These are phyloP conservation scores for Decapterus maruadsi DNA, from an alignment of 2,797 vertebrate species.

Conservation along the genomic window DNA sequence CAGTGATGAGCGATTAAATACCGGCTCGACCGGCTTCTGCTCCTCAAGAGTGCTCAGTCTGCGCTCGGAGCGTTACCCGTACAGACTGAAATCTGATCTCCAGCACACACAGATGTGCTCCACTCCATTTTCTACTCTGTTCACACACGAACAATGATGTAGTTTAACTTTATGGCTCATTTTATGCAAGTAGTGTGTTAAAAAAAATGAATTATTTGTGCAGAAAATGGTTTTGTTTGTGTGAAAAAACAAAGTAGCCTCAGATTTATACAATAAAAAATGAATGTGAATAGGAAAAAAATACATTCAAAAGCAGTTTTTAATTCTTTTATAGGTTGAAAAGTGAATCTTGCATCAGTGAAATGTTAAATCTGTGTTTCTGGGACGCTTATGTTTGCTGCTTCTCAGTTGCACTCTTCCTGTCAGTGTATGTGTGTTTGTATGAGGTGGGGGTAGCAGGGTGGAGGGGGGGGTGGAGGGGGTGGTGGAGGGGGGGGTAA, in stretches of 20 bases:
- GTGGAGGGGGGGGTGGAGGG: neutral
- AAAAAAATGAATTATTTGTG: neutral
- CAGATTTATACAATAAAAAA: neutral
- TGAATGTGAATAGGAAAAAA: neutral
- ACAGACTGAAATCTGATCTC: slow-evolving; percentile 63
- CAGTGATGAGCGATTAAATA: slow-evolving; percentile 56
- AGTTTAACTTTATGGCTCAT: neutral
- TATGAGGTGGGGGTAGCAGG: neutral
- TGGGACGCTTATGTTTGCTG: neutral
- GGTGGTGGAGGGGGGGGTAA: neutral
- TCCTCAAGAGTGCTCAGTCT: slow-evolving; percentile 25
- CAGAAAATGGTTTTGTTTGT: neutral
- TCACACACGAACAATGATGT: neutral
- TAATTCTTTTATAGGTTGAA: no score
- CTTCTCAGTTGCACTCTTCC: slow-evolving; percentile 20
- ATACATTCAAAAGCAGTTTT: no score
- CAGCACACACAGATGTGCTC: slow-evolving; percentile 32
- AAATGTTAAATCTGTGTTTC: neutral
- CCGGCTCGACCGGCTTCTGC: slow-evolving; percentile 68
- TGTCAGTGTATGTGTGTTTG: slow-evolving; percentile 8
- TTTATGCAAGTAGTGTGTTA: neutral
- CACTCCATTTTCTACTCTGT: slow-evolving; percentile 16
- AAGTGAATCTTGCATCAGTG: slow-evolving; percentile 9
- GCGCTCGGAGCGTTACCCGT: slow-evolving; percentile 21
- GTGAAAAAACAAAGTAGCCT: no score